Conservation (phyloP, 2,888 invertebrate species). For the Drosophila rubida region DNA sequence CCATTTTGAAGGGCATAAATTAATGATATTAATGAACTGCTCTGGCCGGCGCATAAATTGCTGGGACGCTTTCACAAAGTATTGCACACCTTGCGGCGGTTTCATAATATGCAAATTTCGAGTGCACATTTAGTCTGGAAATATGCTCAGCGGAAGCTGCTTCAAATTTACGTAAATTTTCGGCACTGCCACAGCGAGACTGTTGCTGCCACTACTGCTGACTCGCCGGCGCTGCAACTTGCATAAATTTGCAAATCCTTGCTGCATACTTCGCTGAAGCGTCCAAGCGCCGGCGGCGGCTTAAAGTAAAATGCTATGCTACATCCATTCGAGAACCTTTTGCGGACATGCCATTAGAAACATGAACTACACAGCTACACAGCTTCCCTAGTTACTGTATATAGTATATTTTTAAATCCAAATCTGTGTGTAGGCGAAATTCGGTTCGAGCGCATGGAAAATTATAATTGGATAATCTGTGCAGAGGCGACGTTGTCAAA, state of each 20-base stretch:
- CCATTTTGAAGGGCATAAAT: slow-evolving; percentile 21
- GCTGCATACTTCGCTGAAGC: slow-evolving; percentile 30
- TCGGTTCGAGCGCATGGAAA: slow-evolving; percentile 28
- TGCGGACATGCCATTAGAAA: slow-evolving; percentile 6
- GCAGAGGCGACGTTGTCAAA: slow-evolving; percentile 15
- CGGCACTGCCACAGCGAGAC: neutral
- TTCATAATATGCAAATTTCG: slow-evolving; percentile 44
- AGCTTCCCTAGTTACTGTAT: neutral
- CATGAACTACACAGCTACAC: neutral
- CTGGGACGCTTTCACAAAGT: slow-evolving; percentile 10
- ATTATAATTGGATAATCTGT: slow-evolving; percentile 66
- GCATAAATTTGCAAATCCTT: slow-evolving; percentile 50
- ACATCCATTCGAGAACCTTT: slow-evolving; percentile 2
- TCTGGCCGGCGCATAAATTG: slow-evolving; percentile 30
- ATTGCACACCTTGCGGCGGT: slow-evolving; percentile 26
- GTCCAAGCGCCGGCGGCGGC: slow-evolving; percentile 12
- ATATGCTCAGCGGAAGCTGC: slow-evolving; percentile 41
- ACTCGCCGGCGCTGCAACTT: slow-evolving; percentile 30
- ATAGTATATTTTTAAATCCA: slow-evolving; percentile 1
- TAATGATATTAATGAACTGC: slow-evolving; percentile 38
- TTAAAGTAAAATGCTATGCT: slow-evolving; percentile 1
- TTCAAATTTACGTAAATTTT: slow-evolving; percentile 34
- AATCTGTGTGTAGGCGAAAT: slow-evolving; percentile 13
- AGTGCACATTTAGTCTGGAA: slow-evolving; percentile 29
- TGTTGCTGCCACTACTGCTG: neutral